Percentiles rank a stretch among this genome's conserved stretches.
Evolutionary conservation across 53 echinoderm and acorn worm species (phyloP).

Genomic region (Antedon mediterranea): DNA sequence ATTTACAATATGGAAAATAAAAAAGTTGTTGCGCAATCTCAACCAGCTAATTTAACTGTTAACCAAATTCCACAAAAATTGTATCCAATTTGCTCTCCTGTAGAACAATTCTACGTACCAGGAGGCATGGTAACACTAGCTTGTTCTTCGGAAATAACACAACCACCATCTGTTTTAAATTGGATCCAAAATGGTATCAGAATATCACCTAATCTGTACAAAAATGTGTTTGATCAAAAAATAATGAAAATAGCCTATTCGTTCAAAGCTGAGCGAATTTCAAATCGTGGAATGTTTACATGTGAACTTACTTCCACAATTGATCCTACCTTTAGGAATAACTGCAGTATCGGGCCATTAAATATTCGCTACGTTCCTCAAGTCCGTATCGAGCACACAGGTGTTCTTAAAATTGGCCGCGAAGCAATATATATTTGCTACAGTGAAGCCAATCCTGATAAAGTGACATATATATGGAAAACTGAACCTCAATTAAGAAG

Average conservation of each 20-base stretch:
- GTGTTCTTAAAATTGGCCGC: neutral
- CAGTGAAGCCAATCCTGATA: neutral
- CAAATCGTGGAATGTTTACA: neutral
- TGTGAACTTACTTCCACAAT: neutral
- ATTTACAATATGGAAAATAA: neutral
- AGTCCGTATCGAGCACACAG: neutral
- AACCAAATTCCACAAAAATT: neutral
- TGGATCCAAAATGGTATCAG: neutral
- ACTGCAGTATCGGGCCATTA: neutral
- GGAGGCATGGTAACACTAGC: neutral
- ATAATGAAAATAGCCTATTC: neutral
- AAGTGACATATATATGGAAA: neutral
- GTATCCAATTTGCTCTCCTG: neutral
- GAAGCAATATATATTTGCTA: neutral
- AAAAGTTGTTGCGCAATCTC: neutral
- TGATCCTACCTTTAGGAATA: neutral
- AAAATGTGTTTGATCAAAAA: neutral
- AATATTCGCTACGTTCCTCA: neutral
- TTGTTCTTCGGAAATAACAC: neutral
- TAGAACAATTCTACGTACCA: neutral
- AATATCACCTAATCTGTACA: neutral
- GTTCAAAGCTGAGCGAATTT: neutral
- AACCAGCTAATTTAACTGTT: neutral
- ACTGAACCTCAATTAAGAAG: neutral
- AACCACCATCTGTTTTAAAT: neutral